These are phyloP conservation scores for Sitta carolinensis DNA, from an alignment of 2,797 vertebrate species.

Conservation along the genomic window DNA sequence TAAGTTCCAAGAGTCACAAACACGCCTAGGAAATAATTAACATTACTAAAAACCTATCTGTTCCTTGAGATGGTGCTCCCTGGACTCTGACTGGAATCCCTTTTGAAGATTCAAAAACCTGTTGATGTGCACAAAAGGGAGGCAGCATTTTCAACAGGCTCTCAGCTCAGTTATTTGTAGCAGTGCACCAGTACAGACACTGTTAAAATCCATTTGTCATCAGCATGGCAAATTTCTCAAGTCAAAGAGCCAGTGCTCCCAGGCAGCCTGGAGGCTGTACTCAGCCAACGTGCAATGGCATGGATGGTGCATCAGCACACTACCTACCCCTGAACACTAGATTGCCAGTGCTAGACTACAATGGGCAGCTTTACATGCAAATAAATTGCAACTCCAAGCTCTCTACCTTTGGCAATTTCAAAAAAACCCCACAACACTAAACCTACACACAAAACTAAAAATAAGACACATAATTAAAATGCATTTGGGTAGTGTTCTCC, in stretches of 20 bases:
- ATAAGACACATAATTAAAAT: neutral
- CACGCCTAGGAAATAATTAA: neutral
- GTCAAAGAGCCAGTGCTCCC: neutral
- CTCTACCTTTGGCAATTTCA: neutral
- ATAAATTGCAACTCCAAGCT: neutral
- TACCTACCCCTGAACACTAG: neutral
- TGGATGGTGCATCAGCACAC: neutral
- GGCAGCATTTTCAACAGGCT: neutral
- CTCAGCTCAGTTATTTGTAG: neutral
- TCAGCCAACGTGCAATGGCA: neutral
- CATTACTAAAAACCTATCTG: neutral
- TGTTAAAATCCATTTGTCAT: neutral
- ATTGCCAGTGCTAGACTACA: neutral
- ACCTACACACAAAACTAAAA: neutral
- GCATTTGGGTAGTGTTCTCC: neutral
- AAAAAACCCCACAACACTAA: fast-evolving
- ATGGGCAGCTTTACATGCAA: neutral
- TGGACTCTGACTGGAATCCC: neutral
- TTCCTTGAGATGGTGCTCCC: neutral
- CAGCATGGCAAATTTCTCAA: neutral
- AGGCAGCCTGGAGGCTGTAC: neutral
- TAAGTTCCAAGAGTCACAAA: neutral
- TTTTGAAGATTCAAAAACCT: neutral
- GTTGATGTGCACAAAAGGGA: neutral
- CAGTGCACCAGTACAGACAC: neutral